These are phyloP conservation scores for Botrylloides violaceus DNA, from an alignment of 23 tunicate species.

Conservation along the genomic window DNA sequence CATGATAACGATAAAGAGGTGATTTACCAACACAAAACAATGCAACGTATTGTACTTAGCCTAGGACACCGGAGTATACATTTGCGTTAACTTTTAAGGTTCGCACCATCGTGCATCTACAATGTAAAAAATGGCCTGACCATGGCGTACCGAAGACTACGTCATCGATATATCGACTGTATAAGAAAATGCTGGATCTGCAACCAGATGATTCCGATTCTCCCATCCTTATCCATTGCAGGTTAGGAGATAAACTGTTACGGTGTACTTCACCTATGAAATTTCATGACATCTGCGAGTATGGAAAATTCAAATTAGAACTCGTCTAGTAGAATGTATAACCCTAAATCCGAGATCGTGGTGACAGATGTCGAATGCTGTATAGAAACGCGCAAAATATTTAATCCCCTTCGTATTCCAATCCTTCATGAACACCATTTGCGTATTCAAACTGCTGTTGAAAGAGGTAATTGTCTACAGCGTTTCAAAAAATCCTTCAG, in stretches of 20 bases:
- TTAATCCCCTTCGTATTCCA: no score
- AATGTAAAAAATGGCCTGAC: slow-evolving; percentile 79
- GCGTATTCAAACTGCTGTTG: no score
- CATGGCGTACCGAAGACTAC: slow-evolving; percentile 96
- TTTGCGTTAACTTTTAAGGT: not conserved
- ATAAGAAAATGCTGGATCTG: slow-evolving; percentile 27
- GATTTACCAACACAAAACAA: not conserved
- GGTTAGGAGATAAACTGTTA: slow-evolving; percentile 27
- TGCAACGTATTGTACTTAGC: not conserved
- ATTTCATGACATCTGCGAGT: not conserved
- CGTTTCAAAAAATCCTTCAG: no score
- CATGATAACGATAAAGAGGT: not conserved
- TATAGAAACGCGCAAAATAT: no score
- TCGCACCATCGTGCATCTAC: slow-evolving; percentile 11
- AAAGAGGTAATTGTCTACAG: no score
- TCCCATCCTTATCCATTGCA: slow-evolving; percentile 87
- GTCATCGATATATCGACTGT: slow-evolving; percentile 67
- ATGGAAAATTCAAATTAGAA: no score
- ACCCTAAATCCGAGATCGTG: no score
- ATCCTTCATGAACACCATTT: no score
- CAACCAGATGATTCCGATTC: slow-evolving; percentile 34
- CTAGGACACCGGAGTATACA: not conserved
- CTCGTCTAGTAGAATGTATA: no score
- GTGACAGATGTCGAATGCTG: no score
- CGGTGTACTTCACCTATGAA: no score